A percentile compares a stretch with the other conserved stretches of the same genome.
Evolutionary conservation across 30 jellyfish, hydroid and myxozoan genomes (phyloP).

Genomic region (Chrysaora quinquecirrha): DNA sequence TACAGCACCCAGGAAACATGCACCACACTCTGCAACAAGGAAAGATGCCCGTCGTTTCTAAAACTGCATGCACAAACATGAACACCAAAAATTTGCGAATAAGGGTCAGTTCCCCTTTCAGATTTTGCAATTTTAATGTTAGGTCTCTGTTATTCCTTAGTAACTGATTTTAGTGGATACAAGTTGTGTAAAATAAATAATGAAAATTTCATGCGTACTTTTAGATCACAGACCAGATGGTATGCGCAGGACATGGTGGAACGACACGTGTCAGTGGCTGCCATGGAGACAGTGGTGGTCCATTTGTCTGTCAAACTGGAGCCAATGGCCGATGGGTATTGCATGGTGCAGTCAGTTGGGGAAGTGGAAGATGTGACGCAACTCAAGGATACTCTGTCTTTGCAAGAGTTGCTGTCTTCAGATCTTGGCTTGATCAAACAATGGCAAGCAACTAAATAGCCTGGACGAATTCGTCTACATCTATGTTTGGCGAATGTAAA

Average conservation of each 20-base stretch:
- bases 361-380: conserved; percentile 59
- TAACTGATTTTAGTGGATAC: no score
- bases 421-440: conserved; percentile 54
- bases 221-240: no score
- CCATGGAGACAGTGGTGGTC: conserved; percentile 93
- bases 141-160: no score
- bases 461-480: no score
- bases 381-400: conserved; percentile 61
- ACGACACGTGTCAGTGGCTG: conserved; percentile 69
- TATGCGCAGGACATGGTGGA: conserved; percentile 80
- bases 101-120: conserved; percentile 18
- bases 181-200: background rate
- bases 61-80: conserved; percentile 48
- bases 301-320: conserved; percentile 78
- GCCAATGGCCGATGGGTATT: no score
- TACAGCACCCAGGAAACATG: conserved; percentile 80
- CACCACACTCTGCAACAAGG: no score
- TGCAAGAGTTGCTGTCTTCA: conserved; percentile 64
- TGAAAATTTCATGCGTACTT: background rate
- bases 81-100: conserved; percentile 46
- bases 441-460: conserved; percentile 20
- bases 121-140: no score
- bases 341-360: no score
- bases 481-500: no score
- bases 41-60: conserved; percentile 67